Base-by-base conservation (phyloP, 64 coral and sea anemone species). In the Actinia equina region DNA sequence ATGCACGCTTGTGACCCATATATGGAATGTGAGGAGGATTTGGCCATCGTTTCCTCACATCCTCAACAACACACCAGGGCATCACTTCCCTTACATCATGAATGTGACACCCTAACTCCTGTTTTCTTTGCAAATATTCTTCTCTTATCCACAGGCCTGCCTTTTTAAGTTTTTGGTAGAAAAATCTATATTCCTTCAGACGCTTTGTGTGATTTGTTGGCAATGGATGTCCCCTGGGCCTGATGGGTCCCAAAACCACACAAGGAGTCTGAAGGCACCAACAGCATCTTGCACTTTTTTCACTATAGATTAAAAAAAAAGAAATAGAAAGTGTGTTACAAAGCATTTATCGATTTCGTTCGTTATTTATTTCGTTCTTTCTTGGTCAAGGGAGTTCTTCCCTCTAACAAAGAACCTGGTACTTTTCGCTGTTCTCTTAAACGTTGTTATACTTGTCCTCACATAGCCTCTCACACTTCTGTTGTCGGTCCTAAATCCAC, bases 41-140 rank as follows among this genome's bases (percentile, higher is more conserved):
- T 69, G 79, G 88, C 88, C 59, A 84, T 41, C 88, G 83, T 43
- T 26, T 56, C 63, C 88, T 59, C 8, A 84, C 80, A 52, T 89
- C 88, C n/a, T 67, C 63, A 15, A 84, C 43, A 46, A 89, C 79
- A 63, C 88, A 84, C 18, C 82, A 41, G 20, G 88, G 80, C 88
- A 89, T 89, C 13, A 84, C 79, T 58, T 89, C 80, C 11, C 79
- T 52, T 15, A 84, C 80, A 8, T 89, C 88, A 69, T 63, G 59
- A 19, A 74, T 89, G 19, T 82, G 57, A 44, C 77, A 83, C 27
- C 88, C 78, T 16, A 82, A 49, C 20, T 82, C 78, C 71, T 67
- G 57, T 42, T 84, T 89, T 9, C 88, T 46, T 19, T n/a, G 7
- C 10, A 46, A 58, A 30, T 89, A 89, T 42, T 54, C n/a, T 49